Conservation (phyloP, 2,113 vertebrate species). For the Pterophyllum scalare region DNA sequence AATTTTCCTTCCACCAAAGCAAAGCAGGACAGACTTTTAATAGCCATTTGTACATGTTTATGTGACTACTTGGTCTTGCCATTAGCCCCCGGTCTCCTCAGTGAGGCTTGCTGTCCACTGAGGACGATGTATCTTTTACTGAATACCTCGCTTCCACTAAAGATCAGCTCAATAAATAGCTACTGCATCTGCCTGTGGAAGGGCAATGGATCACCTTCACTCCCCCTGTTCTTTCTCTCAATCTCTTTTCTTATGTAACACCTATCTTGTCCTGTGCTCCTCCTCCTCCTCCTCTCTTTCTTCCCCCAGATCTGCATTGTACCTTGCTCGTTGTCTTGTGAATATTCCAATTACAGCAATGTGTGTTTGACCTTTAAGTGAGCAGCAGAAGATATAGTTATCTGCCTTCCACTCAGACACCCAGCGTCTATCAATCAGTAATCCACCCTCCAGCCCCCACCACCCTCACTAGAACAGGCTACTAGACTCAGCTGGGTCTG, state of each 20-base stretch:
- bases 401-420: slow-evolving; percentile 94
- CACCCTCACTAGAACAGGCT: slow-evolving; percentile 10
- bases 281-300: slow-evolving; percentile 21
- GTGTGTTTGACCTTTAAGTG: slow-evolving; percentile 95
- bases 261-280: slow-evolving; percentile 29
- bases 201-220: slow-evolving; percentile 74
- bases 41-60: slow-evolving; percentile 6
- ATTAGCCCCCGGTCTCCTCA: slow-evolving; percentile 15
- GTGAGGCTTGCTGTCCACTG: neutral
- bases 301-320: slow-evolving; percentile 68
- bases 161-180: slow-evolving; percentile 75
- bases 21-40: neutral
- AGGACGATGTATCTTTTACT: slow-evolving; percentile 62
- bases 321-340: slow-evolving; percentile 85
- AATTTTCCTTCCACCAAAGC: neutral
- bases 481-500: slow-evolving; percentile 27
- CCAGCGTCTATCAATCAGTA: slow-evolving; percentile 97
- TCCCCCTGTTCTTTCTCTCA: neutral
- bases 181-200: slow-evolving; percentile 77
- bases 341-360: slow-evolving; percentile 90
- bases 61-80: slow-evolving; percentile 31
- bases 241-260: slow-evolving; percentile 70
- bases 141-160: slow-evolving; percentile 43
- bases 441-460: slow-evolving; percentile 71
- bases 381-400: slow-evolving; percentile 96